phyloP scores from a whole-genome alignment of 2,797 vertebrate species.

The Lepilemur ruficaudatus region DNA sequence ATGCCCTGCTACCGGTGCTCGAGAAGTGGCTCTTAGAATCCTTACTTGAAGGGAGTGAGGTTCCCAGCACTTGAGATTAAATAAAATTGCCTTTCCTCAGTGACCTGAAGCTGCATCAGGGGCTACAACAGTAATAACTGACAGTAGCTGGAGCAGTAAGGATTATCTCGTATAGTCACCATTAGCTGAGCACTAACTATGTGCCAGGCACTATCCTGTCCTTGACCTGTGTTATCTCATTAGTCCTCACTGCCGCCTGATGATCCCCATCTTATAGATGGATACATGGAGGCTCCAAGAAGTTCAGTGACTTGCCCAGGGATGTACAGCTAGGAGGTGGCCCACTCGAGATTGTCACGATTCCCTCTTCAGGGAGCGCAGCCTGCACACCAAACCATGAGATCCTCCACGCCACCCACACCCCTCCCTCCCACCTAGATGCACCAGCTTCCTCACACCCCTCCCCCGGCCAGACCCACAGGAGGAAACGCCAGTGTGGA shows the following conservation, averaged over 20 bases:
- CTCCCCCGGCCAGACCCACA: background rate
- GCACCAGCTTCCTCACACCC: background rate
- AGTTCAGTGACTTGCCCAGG: background rate
- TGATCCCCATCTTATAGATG: background rate
- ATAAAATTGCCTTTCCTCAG: background rate
- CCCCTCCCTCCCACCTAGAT: background rate
- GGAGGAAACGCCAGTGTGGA: background rate
- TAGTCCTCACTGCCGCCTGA: background rate
- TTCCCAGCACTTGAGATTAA: background rate
- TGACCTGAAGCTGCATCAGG: background rate
- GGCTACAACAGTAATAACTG: background rate
- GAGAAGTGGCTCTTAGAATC: background rate
- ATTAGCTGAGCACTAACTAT: background rate
- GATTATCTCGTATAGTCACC: fast-evolving
- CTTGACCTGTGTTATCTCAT: background rate
- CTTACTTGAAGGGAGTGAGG: background rate
- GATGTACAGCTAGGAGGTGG: background rate
- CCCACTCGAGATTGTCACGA: background rate
- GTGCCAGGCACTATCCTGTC: background rate
- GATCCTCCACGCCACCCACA: background rate
- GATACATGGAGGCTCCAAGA: background rate
- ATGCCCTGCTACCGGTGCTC: background rate
- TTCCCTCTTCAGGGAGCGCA: background rate
- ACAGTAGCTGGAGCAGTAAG: background rate
- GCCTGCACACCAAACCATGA: background rate